Evolutionary conservation across 2,113 vertebrate species (phyloP).

Genomic region (Etia nguti): DNA sequence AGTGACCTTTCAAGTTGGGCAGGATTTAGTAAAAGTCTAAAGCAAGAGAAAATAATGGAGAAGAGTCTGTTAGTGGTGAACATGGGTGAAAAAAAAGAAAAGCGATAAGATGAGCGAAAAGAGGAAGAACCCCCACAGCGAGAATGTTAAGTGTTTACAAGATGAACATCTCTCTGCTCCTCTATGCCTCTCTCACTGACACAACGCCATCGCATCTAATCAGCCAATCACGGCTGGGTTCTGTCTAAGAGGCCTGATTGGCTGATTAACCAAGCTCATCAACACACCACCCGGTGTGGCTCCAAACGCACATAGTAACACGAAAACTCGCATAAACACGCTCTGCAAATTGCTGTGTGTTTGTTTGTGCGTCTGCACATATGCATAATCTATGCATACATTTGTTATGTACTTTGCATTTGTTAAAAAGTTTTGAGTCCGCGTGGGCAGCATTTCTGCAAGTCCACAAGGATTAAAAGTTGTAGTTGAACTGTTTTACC

Average conservation of each 20-base stretch:
- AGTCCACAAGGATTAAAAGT: background rate
- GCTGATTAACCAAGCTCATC: slow-evolving; percentile 65
- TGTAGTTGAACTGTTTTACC: background rate
- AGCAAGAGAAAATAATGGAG: background rate
- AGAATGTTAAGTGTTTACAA: slow-evolving; percentile 45
- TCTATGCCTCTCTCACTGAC: slow-evolving; percentile 19
- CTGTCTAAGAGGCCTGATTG: slow-evolving; percentile 63
- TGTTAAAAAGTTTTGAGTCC: background rate
- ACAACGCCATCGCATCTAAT: slow-evolving; percentile 43
- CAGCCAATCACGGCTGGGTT: slow-evolving; percentile 63
- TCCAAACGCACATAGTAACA: background rate
- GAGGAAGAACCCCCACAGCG: slow-evolving; percentile 7
- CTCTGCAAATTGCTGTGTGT: background rate
- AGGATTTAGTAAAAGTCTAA: background rate
- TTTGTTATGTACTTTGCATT: slow-evolving; percentile 9
- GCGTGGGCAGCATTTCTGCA: background rate
- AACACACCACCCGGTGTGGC: slow-evolving; percentile 44
- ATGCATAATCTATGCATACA: slow-evolving; percentile 32
- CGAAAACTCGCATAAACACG: background rate
- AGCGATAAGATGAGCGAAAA: background rate
- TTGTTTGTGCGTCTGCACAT: background rate
- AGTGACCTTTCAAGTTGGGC: background rate
- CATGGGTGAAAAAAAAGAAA: background rate
- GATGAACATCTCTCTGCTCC: slow-evolving; percentile 23
- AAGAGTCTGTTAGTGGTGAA: background rate